phyloP scores from a whole-genome alignment of 2,888 invertebrate species.

The Yponomeuta malinellus region DNA sequence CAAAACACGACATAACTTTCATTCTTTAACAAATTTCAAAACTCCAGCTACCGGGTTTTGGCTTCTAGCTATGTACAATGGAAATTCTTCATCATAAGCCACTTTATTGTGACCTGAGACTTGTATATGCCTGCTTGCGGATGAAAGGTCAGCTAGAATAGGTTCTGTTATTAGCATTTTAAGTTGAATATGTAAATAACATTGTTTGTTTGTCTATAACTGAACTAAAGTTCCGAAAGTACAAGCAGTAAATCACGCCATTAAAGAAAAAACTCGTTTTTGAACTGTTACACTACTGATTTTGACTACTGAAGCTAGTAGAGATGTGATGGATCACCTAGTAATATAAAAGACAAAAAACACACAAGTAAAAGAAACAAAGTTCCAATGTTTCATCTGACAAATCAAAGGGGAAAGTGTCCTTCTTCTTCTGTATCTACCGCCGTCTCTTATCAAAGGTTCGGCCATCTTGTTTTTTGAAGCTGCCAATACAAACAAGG shows the following conservation, averaged over 20 bases:
- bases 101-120: not conserved
- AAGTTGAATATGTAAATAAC: conserved; percentile 13
- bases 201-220: conserved; percentile 12
- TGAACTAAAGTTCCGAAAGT: conserved; percentile 43
- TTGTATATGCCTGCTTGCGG: not conserved
- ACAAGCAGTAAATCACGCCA: conserved; percentile 36
- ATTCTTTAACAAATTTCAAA: conserved; percentile 16
- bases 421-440: too few species aligned
- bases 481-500: too few species aligned
- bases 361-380: conserved; percentile 21
- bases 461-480: too few species aligned
- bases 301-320: not conserved
- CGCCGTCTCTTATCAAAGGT: too few species aligned
- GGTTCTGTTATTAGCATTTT: conserved; percentile 12
- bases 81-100: conserved; percentile 5
- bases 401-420: too few species aligned
- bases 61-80: conserved; percentile 6
- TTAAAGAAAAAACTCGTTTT: conserved; percentile 9
- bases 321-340: not conserved
- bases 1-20: conserved; percentile 14
- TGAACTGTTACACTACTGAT: conserved; percentile 8
- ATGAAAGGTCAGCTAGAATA: not conserved
- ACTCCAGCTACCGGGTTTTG: conserved; percentile 15
- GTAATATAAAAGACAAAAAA: not conserved
- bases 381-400: conserved; percentile 13